Evolutionary conservation across 64 coral and sea anemone species (phyloP), one percentile per base, ranked within the genome.

Genomic region (Stylophora pistillata): DNA sequence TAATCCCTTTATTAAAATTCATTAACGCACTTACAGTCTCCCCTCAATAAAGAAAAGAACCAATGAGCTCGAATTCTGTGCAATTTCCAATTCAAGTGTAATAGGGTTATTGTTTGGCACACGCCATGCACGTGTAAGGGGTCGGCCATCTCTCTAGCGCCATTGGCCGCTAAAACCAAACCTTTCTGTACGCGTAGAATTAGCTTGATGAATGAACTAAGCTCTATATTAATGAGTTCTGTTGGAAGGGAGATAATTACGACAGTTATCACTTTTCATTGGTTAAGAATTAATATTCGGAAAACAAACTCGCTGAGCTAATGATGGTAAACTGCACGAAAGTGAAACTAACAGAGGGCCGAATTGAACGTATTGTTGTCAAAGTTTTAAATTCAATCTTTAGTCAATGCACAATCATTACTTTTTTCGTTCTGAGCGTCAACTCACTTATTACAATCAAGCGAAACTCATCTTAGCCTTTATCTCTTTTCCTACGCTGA

Each of bases 1-100:
- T 92, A 95, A 89, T 95, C 55, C 78, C 87, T 92, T 91, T 89
- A 97, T 97, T 97, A 93, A 93, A 90, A 93, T 93, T 93, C 91
- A 97, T 97, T 97, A 97, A 79, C 88, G 72, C 95, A 87, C 91
- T 93, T 97, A 79, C 79, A 78, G 74, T 86, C 81, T 69, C 84
- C 87, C 79, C 56, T 88, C 88, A 90, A 94, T 94, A 94, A 79
- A 85, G 33, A 70, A 52, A 75, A 60, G 60, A 78, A 26, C 87
- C 92, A 94, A 89, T 90, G 30, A 77, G 34, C 20, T 1, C 33
- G 80, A 30, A 82, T 58, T 66, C 71, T 82, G 87, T 73, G 17
- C 58, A 82, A 91, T 23, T 95, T 90, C 78, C 88, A 79, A 73
- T 93, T 93, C 65, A 87, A 90, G 68, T 70, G 91, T 90, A 97